Evolutionary conservation across 2,888 invertebrate species (phyloP).

Genomic region (Diaprepes abbreviatus): DNA sequence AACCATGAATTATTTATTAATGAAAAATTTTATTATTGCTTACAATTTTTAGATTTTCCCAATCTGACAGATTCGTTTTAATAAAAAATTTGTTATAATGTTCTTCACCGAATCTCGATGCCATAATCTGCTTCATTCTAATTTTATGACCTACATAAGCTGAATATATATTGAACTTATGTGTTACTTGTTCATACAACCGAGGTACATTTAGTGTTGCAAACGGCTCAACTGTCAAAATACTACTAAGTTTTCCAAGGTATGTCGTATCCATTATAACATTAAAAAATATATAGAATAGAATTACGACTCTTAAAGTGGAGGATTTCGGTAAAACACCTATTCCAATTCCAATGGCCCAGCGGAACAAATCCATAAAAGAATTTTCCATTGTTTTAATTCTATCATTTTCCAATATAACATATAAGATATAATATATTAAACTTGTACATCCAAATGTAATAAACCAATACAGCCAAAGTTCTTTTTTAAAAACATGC

Average conservation of each 20-base stretch:
- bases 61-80: background rate
- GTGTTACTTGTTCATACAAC: background rate
- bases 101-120: background rate
- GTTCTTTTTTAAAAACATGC: background rate
- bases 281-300: background rate
- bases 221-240: slow-evolving; percentile 1
- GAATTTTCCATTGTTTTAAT: background rate
- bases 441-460: background rate
- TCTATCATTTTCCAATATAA: background rate
- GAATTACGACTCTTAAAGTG: background rate
- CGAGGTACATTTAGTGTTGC: background rate
- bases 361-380: background rate
- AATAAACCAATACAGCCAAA: background rate
- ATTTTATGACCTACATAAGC: background rate
- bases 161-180: background rate
- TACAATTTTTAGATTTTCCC: background rate
- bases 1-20: too few relatives aligned
- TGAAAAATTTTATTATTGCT: too few relatives aligned
- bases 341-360: slow-evolving; percentile 3
- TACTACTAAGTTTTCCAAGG: slow-evolving; percentile 1
- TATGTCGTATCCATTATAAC: slow-evolving; percentile 5
- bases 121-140: background rate
- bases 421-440: background rate
- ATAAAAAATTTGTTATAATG: background rate
- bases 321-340: background rate